Percentiles rank a stretch among this genome's conserved stretches.
phyloP scores from a whole-genome alignment of 2,888 invertebrate species.

The Caenorhabditis panamensis region DNA sequence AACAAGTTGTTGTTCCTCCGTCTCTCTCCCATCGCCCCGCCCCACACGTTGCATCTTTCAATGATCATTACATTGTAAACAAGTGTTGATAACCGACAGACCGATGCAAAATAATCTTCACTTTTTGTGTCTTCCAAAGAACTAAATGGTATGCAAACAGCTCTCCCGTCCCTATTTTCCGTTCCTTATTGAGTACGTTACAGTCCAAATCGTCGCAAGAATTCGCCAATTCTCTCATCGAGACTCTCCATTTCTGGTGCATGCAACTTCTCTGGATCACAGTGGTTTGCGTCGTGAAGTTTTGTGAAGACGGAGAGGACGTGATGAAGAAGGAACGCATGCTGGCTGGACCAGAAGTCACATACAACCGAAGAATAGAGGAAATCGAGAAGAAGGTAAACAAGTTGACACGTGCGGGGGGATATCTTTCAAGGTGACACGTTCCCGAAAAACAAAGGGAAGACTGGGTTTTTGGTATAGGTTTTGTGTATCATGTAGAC shows the following conservation, averaged over 20 bases:
- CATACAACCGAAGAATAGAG: neutral
- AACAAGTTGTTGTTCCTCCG: neutral
- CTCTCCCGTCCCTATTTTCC: neutral
- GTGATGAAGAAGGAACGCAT: neutral
- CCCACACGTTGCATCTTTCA: conserved; percentile 9
- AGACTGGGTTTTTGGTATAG: neutral
- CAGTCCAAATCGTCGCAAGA: conserved; percentile 5
- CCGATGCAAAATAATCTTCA: conserved; percentile 6
- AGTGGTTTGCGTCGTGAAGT: neutral
- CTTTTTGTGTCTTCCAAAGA: conserved; percentile 6
- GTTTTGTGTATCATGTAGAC: neutral
- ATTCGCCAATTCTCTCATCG: neutral
- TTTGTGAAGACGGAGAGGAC: neutral
- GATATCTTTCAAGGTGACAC: neutral
- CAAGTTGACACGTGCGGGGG: conserved; percentile 2
- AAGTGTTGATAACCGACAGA: neutral
- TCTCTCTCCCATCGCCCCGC: neutral
- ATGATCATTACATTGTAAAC: neutral
- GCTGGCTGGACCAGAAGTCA: neutral
- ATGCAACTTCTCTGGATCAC: neutral
- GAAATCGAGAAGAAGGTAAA: conserved; percentile 5
- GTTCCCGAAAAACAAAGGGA: neutral
- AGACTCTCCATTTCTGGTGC: neutral
- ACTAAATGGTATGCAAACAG: conserved; percentile 5
- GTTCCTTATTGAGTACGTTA: neutral